phyloP scores from a whole-genome alignment of 1,140 invertebrate genomes.

The Lasioglossum albipes region DNA sequence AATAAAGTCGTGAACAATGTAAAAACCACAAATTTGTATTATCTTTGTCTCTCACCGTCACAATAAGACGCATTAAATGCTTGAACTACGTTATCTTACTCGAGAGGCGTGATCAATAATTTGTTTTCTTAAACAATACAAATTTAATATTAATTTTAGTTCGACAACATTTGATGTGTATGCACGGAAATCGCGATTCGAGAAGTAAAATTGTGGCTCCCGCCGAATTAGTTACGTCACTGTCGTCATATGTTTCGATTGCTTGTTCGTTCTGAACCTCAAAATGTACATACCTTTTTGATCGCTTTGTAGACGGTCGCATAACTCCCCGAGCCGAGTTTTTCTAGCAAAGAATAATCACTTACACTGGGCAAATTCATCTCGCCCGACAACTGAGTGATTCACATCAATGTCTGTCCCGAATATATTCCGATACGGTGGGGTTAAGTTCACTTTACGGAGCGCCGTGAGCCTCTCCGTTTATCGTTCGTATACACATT shows the following conservation, averaged over 20 bases:
- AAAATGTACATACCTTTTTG: conserved; percentile 84
- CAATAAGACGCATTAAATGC: background rate
- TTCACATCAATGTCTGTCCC: conserved; percentile 30
- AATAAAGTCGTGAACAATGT: background rate
- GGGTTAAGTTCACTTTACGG: conserved; percentile 36
- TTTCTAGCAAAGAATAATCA: conserved; percentile 87
- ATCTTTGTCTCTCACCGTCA: background rate
- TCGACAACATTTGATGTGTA: background rate
- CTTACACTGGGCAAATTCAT: conserved; percentile 82
- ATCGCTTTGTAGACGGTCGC: conserved; percentile 92
- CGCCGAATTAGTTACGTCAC: conserved; percentile 13
- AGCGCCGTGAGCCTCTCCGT: background rate
- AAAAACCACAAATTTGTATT: too few relatives aligned
- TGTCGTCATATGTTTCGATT: conserved; percentile 19
- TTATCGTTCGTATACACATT: conserved; percentile 17
- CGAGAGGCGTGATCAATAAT: background rate
- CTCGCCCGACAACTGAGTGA: conserved; percentile 31
- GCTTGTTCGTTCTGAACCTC: conserved; percentile 6
- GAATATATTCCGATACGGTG: conserved; percentile 17
- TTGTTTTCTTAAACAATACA: background rate
- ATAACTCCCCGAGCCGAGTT: conserved; percentile 93
- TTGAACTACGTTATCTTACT: background rate
- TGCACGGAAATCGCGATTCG: background rate
- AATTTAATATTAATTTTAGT: background rate
- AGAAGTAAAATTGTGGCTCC: background rate